Conservation (phyloP, 2,888 invertebrate species). For the Perithous albicinctus region DNA sequence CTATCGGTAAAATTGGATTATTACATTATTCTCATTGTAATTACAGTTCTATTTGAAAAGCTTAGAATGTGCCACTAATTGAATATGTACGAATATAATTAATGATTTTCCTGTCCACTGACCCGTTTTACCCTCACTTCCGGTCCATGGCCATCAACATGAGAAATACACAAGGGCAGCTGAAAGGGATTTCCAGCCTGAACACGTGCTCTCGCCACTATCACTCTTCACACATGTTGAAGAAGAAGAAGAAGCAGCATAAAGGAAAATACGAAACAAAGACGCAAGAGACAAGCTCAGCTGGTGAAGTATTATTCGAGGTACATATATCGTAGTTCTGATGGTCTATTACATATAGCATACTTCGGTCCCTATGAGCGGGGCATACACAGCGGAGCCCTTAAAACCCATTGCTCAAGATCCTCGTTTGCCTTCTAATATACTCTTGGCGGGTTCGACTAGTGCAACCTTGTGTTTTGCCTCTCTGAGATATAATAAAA, state of each 20-base stretch:
- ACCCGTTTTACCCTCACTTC: background rate
- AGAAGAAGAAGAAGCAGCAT: conserved; percentile 46
- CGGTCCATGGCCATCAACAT: background rate
- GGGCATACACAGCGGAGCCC: conserved; percentile 24
- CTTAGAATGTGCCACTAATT: background rate
- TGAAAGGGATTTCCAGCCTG: conserved; percentile 53
- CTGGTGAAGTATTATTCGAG: conserved; percentile 62
- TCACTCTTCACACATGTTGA: conserved; percentile 39
- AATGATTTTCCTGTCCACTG: background rate
- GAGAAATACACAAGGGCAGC: conserved; percentile 18
- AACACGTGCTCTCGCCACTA: conserved; percentile 60
- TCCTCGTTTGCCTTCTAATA: conserved; percentile 65
- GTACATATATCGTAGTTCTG: conserved; percentile 39
- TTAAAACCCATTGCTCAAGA: conserved; percentile 64
- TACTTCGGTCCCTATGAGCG: background rate
- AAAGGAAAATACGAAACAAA: conserved; percentile 52
- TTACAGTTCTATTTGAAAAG: background rate
- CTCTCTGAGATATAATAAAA: conserved; percentile 45
- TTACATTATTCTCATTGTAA: background rate
- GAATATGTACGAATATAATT: background rate
- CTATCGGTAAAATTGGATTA: background rate
- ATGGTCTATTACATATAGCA: background rate
- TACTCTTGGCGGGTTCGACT: conserved; percentile 41
- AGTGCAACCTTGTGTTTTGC: conserved; percentile 19
- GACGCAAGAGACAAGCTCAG: conserved; percentile 53